These are phyloP conservation scores for Tribolium castaneum DNA, from an alignment of 1,140 invertebrate species.

Conservation along the genomic window DNA sequence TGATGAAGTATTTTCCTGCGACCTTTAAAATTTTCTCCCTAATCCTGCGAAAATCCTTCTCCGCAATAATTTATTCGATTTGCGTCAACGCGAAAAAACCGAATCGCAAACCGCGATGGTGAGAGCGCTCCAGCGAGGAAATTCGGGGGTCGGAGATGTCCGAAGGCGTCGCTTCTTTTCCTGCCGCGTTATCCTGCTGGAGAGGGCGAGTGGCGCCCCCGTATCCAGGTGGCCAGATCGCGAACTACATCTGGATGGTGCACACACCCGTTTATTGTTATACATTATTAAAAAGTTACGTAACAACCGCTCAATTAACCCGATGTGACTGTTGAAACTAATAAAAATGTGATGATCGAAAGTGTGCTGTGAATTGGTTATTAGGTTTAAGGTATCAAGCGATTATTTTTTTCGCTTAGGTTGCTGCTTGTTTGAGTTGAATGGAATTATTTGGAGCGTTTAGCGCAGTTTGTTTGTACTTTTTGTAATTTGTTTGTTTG, in stretches of 20 bases:
- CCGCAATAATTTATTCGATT: constrained; percentile 28
- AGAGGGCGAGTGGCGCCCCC: constrained; percentile 36
- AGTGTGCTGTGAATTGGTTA: constrained; percentile 50
- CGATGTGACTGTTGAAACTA: constrained; percentile 32
- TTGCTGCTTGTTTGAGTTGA: constrained; percentile 48
- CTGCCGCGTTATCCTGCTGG: constrained; percentile 19
- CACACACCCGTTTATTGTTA: constrained; percentile 51
- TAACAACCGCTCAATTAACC: constrained; percentile 45
- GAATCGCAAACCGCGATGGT: background rate
- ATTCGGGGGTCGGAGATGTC: background rate
- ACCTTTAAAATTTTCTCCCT: background rate
- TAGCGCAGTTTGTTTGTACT: constrained; percentile 45
- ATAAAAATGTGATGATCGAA: constrained; percentile 49
- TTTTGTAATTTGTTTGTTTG: constrained; percentile 41
- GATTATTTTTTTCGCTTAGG: constrained; percentile 45
- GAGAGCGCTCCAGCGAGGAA: background rate
- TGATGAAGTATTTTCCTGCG: no score
- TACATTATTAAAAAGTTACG: constrained; percentile 48
- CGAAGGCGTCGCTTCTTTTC: background rate
- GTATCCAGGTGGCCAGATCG: constrained; percentile 47
- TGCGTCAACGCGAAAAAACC: constrained; percentile 15
- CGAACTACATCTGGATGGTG: constrained; percentile 51
- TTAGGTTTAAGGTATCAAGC: constrained; percentile 48
- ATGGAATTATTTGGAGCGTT: constrained; percentile 49
- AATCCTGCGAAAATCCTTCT: background rate